Conservation (phyloP, 23 tunicate species). For the Trididemnum miniatum region DNA sequence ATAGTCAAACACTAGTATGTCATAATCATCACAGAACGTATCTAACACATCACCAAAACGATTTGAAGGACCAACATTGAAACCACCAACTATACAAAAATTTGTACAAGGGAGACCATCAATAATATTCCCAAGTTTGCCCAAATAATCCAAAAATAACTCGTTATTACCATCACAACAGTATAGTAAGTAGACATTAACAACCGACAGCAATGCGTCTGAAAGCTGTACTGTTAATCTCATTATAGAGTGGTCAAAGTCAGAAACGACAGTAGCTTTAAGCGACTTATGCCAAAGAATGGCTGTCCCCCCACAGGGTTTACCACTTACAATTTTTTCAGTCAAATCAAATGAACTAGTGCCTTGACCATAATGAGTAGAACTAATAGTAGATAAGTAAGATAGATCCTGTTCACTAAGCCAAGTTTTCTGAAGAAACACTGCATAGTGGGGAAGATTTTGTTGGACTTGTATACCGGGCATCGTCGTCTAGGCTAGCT, state of each 20-base stretch:
- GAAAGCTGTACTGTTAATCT: background rate
- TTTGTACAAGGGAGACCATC: background rate
- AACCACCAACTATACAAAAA: background rate
- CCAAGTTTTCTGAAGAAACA: no score
- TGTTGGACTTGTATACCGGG: no score
- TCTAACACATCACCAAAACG: background rate
- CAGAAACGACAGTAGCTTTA: background rate
- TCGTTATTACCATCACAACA: background rate
- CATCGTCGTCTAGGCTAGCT: no score
- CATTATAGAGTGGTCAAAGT: background rate
- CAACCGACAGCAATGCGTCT: background rate
- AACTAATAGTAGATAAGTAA: no score
- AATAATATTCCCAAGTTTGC: background rate
- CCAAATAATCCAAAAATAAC: no score
- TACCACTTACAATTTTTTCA: background rate
- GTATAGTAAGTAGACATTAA: background rate
- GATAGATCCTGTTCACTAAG: no score
- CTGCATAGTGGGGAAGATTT: no score
- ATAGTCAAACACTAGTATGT: no score
- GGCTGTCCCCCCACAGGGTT: background rate
- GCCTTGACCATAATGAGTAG: no score
- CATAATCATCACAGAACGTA: background rate
- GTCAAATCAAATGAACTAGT: background rate
- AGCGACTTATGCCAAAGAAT: background rate
- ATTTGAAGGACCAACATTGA: background rate